A percentile compares a stretch with the other conserved stretches of the same genome.
phyloP scores from a whole-genome alignment of 2,888 invertebrate species.

The Anorthoa munda region DNA sequence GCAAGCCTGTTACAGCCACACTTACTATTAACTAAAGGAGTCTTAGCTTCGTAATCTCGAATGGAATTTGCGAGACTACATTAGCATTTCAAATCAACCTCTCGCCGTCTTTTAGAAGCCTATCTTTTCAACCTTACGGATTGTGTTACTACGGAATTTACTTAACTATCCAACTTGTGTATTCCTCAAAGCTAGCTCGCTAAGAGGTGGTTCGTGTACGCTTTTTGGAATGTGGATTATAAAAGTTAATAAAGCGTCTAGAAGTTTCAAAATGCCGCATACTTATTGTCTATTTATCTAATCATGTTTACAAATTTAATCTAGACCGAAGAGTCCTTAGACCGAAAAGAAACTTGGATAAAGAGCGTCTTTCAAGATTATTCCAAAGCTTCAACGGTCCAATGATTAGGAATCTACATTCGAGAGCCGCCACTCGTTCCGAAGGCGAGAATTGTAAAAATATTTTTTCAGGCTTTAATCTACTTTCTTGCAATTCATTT shows the following conservation, averaged over 20 bases:
- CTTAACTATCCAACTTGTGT: constrained; percentile 60
- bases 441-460: constrained; percentile 41
- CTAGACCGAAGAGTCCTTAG: background rate
- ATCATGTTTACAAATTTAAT: constrained; percentile 32
- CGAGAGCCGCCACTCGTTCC: constrained; percentile 18
- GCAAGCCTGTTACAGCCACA: constrained; percentile 64
- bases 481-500: constrained; percentile 29
- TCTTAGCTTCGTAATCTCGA: constrained; percentile 74
- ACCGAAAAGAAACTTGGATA: constrained; percentile 28
- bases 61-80: constrained; percentile 74
- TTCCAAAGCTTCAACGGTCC: constrained; percentile 27
- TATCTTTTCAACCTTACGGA: constrained; percentile 70
- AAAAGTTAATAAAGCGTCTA: constrained; percentile 49
- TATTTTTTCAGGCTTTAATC: constrained; percentile 33
- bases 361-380: constrained; percentile 24
- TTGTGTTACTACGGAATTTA: constrained; percentile 65
- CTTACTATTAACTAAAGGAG: constrained; percentile 74
- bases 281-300: constrained; percentile 47
- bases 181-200: constrained; percentile 42
- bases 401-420: constrained; percentile 43
- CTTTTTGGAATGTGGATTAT: constrained; percentile 47
- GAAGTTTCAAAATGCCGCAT: constrained; percentile 31
- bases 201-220: constrained; percentile 32
- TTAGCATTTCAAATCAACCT: constrained; percentile 79
- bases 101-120: constrained; percentile 67